phyloP scores from a whole-genome alignment of 2,113 vertebrate genomes.

The Syngnathus typhle region DNA sequence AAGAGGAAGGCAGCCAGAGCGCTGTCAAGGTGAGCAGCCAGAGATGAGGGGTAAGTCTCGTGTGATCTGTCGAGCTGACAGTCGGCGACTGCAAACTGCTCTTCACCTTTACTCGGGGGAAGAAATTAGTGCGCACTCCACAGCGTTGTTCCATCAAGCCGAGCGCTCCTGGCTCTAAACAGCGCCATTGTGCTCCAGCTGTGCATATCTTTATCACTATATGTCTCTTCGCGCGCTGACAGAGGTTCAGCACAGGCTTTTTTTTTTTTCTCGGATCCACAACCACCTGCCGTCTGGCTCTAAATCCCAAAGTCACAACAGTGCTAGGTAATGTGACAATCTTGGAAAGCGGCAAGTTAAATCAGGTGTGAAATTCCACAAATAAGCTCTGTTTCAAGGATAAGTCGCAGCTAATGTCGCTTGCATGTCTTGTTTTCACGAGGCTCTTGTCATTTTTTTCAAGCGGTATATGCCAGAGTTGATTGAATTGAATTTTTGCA shows the following conservation, averaged over 20 bases:
- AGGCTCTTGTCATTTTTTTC: constrained; percentile 16
- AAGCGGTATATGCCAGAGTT: constrained; percentile 23
- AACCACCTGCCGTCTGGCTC: constrained; percentile 35
- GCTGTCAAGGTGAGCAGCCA: constrained; percentile 85
- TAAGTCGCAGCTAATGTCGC: constrained; percentile 54
- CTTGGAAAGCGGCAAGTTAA: constrained; percentile 70
- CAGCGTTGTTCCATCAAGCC: constrained; percentile 54
- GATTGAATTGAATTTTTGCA: neutral
- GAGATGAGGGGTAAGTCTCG: constrained; percentile 64
- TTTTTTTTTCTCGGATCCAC: constrained; percentile 36
- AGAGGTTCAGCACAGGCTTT: constrained; percentile 40
- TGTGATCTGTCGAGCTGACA: constrained; percentile 68
- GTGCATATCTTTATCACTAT: constrained; percentile 69
- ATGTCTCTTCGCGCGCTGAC: constrained; percentile 61
- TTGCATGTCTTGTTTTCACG: constrained; percentile 58
- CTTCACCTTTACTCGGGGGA: constrained; percentile 70
- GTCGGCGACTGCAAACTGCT: constrained; percentile 53
- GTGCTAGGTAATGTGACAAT: constrained; percentile 48
- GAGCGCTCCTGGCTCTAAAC: constrained; percentile 61
- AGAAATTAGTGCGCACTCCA: constrained; percentile 69
- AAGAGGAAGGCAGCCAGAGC: constrained; percentile 86
- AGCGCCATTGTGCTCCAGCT: constrained; percentile 66
- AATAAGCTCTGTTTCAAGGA: constrained; percentile 65
- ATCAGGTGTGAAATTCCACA: constrained; percentile 76
- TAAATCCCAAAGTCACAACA: constrained; percentile 40